These are phyloP conservation scores for Pithys albifrons DNA, from an alignment of 2,113 vertebrate genomes.

Conservation along the genomic window DNA sequence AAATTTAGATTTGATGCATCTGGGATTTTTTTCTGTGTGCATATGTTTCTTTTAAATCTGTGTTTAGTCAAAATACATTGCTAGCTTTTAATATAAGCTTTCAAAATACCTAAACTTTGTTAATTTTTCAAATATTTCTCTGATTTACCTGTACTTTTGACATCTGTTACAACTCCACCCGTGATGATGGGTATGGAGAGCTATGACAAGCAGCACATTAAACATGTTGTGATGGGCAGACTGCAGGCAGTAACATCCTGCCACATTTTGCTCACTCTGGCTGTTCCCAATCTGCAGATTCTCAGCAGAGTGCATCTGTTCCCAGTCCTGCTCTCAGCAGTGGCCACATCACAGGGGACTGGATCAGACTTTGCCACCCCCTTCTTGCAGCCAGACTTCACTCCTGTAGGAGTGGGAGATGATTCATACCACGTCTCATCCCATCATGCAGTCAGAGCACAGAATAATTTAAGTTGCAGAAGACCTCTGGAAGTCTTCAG, in stretches of 20 bases:
- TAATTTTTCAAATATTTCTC: neutral
- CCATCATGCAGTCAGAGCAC: neutral
- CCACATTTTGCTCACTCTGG: neutral
- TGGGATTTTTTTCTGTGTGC: neutral
- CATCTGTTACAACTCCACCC: neutral
- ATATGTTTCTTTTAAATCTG: neutral
- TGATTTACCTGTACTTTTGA: neutral
- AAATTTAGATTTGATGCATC: neutral
- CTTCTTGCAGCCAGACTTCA: neutral
- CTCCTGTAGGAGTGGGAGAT: neutral
- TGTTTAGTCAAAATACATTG: neutral
- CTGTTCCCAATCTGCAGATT: neutral
- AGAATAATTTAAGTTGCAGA: neutral
- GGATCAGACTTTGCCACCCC: neutral
- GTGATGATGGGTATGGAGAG: neutral
- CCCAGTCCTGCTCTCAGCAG: neutral
- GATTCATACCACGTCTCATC: neutral
- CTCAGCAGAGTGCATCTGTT: neutral
- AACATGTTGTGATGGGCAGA: neutral
- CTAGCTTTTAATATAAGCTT: neutral
- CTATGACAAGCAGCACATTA: fast-evolving
- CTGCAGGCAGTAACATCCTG: neutral
- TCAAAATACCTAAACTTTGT: neutral
- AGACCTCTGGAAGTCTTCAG: neutral
- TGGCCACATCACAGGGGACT: neutral